Base-by-base conservation (phyloP, 1,140 invertebrate genomes). In the Calephelis nemesis region DNA sequence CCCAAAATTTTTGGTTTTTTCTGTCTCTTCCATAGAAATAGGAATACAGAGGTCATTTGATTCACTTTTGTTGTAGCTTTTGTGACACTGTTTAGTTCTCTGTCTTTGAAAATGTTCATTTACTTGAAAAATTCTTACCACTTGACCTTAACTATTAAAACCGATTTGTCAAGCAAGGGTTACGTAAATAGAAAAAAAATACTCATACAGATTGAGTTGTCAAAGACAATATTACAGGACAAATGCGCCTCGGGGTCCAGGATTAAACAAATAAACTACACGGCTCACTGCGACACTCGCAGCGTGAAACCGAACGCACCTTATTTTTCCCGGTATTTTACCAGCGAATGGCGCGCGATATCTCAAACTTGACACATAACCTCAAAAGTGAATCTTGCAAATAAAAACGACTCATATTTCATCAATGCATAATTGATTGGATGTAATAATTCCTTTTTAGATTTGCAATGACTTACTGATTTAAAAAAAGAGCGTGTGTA, bases 321-420 rank as follows among this genome's bases (percentile, higher is more conserved):
- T 66, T 70, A 66, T 66, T 66, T 49, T 58, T 60, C 64, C 65
- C 65, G 60, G 64, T 66, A 66, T 66, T 71, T 64, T 71, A 67
- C 69, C 64, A 64, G 65, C 65, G 65, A 60, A 65, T 47, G 69
- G 64, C 69, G 65, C 63, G 64, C 69, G 54, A 66, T 70, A 63
- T 70, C 47, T 70, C 65, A 70, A 60, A 66, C 64, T 66, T 66
- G 69, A 70, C 69, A 70, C 47, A 70, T 70, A 70, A 70, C 70
- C 70, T 71, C 58, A 63, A 71, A 71, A 71, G 52, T 58, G 49
- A 58, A 71, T 42, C 15, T 54, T 54, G 52, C 52, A 54, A 54
- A 54, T 54, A 54, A 54, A 54, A 54, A 54, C 50, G 13, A 15
- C 52, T 54, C 52, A 54, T 54, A 54, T 54, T 54, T 54, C 52